Base-by-base conservation (phyloP, 2,797 vertebrate species). In the Allobates femoralis region DNA sequence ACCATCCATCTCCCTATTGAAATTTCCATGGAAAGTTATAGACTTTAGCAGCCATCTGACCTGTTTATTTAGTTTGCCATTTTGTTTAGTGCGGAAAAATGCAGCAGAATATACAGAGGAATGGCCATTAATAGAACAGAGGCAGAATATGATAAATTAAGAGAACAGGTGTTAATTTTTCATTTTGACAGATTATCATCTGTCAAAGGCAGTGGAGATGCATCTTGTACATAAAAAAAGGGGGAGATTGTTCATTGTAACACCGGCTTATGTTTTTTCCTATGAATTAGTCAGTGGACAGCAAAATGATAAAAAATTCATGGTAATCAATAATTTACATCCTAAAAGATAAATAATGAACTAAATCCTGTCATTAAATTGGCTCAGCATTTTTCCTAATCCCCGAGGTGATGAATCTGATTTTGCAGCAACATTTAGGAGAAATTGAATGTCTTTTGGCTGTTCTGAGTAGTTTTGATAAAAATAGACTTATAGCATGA, bases 261-360 rank as follows among this genome's bases (percentile, higher is more conserved):
- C 89, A 80, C 91, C 90, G 89, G 74, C 90, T 92, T 93, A 90
- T 92, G 90, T 90, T 91, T 92, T 87, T 90, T 91, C 89, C 2
- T 90, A 91, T 91, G 92, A 94, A 95, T 95, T 95, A 93, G 93
- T 92, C 92, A 92, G 92, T 92, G 91, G 93, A 91, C 91, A 94
- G 90, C 91, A 91, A 94, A 94, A 94, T 90, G 92, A 95, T 95
- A 91, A 95, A 95, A 95, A 94, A 94, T 94, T 91, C 93, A 95
- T 94, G 92, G 89, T 92, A 92, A 95, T 96, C 90, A 94, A 94
- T 96, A 95, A 96, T 96, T 95, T 95, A 95, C 94, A 93, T 93
- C 92, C 90, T 90, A 83, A 89, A 93, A 94, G 91, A 95, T 95
- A 95, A 96, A 95, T 94, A 96, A 95, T 95, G 93, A 93, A 95